Conservation (phyloP, 2,888 invertebrate genomes). For the Hydraecia micacea region DNA sequence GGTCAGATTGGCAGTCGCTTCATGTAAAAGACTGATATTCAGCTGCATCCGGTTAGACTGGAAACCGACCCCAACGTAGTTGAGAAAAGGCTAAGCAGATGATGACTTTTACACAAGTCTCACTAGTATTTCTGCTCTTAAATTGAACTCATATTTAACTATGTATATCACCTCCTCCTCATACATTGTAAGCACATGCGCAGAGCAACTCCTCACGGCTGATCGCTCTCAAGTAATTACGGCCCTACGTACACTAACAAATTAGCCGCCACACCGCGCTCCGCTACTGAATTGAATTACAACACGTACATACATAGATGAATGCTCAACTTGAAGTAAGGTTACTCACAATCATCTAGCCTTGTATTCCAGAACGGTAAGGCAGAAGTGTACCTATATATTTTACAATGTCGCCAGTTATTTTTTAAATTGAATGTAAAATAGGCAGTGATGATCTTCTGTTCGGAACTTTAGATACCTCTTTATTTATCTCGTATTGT, state of each 20-base stretch:
- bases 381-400: no score
- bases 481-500: background rate
- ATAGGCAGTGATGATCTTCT: no score
- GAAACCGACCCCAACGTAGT: background rate
- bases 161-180: background rate
- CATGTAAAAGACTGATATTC: no score
- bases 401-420: no score
- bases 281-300: conserved; percentile 74
- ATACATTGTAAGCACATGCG: background rate
- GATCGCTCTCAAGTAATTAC: conserved; percentile 58
- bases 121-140: background rate
- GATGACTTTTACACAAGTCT: background rate
- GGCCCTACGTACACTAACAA: conserved; percentile 59
- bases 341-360: no score
- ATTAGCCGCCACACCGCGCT: conserved; percentile 64
- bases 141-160: background rate
- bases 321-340: background rate
- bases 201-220: conserved; percentile 10
- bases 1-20: background rate
- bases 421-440: no score
- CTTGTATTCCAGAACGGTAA: no score
- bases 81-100: background rate
- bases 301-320: conserved; percentile 56
- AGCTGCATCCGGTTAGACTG: no score
- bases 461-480: background rate